A percentile compares a stretch with the other conserved stretches of the same genome.
Evolutionary conservation across 1,140 invertebrate genomes (phyloP).

Genomic region (Pseudomyrmex dendroicus): DNA sequence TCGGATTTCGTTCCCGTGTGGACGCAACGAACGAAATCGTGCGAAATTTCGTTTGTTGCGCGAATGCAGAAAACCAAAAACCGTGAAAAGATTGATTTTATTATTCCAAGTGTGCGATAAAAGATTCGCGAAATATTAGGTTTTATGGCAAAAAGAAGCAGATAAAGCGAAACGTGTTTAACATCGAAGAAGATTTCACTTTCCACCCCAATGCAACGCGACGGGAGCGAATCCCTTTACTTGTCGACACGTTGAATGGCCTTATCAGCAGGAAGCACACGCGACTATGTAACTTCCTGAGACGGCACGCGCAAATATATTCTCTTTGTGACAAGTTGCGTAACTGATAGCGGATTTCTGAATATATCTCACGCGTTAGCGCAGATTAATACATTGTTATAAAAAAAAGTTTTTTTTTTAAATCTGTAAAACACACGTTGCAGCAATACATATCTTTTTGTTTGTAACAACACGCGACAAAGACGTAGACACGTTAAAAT

Average conservation of each 20-base stretch:
- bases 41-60: background rate
- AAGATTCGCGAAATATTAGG: background rate
- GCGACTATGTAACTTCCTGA: constrained; percentile 67
- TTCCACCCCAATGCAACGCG: constrained; percentile 68
- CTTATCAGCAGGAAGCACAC: constrained; percentile 78
- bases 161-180: constrained; percentile 12
- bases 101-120: background rate
- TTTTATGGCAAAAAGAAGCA: background rate
- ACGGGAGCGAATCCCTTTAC: constrained; percentile 75
- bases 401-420: no score
- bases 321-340: constrained; percentile 40
- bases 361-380: background rate
- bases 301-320: constrained; percentile 65
- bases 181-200: constrained; percentile 66
- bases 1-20: background rate
- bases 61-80: no score
- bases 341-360: constrained; percentile 29
- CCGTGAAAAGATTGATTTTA: background rate
- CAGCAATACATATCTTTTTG: background rate
- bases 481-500: background rate
- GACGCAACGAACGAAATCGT: background rate
- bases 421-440: background rate
- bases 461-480: constrained; percentile 14
- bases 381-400: background rate
- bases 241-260: constrained; percentile 72